phyloP scores from a whole-genome alignment of 2,113 vertebrate genomes.

The Daphoenositta chrysoptera region DNA sequence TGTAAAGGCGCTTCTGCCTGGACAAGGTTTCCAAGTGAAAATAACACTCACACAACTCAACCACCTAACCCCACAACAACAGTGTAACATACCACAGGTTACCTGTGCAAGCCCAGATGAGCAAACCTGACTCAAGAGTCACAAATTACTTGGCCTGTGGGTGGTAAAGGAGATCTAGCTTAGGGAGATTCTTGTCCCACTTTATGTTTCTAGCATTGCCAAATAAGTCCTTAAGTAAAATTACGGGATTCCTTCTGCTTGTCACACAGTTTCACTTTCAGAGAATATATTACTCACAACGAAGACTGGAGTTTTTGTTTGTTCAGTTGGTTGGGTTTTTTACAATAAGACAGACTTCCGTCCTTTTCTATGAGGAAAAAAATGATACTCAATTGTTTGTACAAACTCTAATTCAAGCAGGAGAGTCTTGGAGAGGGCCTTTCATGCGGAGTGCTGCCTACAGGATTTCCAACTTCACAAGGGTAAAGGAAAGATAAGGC shows the following conservation, averaged over 20 bases:
- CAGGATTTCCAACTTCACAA: slow-evolving; percentile 11
- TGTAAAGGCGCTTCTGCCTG: not conserved
- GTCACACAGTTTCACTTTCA: not conserved
- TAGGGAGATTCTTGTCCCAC: not conserved
- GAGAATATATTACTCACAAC: not conserved
- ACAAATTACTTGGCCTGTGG: not conserved
- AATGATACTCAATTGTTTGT: not conserved
- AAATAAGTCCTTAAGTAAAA: not conserved
- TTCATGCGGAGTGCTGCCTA: not conserved
- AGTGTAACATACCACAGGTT: fast-evolving
- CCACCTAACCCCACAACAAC: fast-evolving
- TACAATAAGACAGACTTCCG: not conserved
- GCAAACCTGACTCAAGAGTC: not conserved
- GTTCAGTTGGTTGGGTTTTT: not conserved
- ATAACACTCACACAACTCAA: not conserved
- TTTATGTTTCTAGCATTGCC: not conserved
- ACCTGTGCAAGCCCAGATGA: not conserved
- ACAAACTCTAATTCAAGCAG: not conserved
- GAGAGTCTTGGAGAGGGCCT: not conserved
- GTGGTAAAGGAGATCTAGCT: not conserved
- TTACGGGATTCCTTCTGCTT: not conserved
- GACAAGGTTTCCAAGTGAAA: not conserved
- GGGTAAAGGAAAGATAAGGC: slow-evolving; percentile 14
- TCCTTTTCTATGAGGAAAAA: not conserved
- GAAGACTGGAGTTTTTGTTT: not conserved